phyloP scores from a whole-genome alignment of 2,113 vertebrate genomes.

The Siniperca knerii region DNA sequence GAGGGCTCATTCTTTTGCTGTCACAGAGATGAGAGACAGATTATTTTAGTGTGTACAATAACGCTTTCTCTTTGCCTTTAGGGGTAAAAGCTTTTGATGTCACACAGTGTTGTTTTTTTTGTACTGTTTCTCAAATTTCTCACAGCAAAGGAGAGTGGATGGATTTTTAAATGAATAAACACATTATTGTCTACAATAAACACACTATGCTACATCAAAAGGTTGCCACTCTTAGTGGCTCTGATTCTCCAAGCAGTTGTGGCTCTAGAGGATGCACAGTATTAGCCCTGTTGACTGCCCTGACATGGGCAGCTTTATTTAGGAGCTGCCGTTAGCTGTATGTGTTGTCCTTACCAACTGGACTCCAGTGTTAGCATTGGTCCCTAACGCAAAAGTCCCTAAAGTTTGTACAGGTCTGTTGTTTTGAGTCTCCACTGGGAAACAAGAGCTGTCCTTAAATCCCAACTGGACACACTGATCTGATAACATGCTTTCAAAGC shows the following conservation, averaged over 20 bases:
- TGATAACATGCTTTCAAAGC: conserved; percentile 5
- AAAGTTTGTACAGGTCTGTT: conserved; percentile 28
- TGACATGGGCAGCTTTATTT: conserved; percentile 2
- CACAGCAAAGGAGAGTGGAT: background rate
- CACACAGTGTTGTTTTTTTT: conserved; percentile 16
- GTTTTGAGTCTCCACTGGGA: conserved; percentile 16
- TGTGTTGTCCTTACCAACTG: conserved; percentile 8
- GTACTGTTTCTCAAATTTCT: background rate
- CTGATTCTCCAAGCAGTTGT: background rate
- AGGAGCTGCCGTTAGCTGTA: background rate
- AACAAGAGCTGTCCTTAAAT: conserved; percentile 11
- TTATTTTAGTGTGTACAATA: conserved; percentile 19
- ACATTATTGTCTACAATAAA: background rate
- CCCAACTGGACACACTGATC: conserved; percentile 26
- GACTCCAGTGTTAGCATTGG: background rate
- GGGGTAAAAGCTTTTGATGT: conserved; percentile 22
- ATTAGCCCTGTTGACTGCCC: background rate
- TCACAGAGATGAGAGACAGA: conserved; percentile 35
- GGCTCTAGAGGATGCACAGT: background rate
- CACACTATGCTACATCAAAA: background rate
- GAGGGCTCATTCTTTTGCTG: conserved; percentile 37
- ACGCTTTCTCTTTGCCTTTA: background rate
- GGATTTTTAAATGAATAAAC: background rate
- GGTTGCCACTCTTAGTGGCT: background rate
- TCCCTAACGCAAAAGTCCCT: conserved; percentile 38